phyloP scores from a whole-genome alignment of 2,113 vertebrate genomes.

The Dolichallabes microphthalmus region DNA sequence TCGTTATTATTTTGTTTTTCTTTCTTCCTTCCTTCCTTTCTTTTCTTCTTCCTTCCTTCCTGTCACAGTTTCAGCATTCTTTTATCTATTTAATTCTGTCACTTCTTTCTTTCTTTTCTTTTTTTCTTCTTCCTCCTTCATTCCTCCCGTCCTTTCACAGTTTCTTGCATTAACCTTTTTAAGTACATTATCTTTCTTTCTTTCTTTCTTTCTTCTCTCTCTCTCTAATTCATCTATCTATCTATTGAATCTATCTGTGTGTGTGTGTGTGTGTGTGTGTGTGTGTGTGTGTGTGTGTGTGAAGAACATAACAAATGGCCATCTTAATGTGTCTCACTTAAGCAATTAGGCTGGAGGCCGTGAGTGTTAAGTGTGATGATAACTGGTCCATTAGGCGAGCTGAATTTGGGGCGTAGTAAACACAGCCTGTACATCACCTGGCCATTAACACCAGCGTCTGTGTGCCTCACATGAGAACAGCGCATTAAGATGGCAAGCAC shows the following conservation, averaged over 20 bases:
- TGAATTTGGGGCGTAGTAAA: constrained; percentile 31
- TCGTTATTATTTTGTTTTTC: neutral
- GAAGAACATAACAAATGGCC: constrained; percentile 28
- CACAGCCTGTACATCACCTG: constrained; percentile 19
- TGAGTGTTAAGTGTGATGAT: constrained; percentile 27
- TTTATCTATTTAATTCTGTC: neutral
- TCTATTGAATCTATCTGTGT: neutral
- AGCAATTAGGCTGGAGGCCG: constrained; percentile 12
- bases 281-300: constrained; percentile 10
- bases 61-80: neutral
- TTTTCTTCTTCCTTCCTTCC: neutral
- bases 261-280: neutral
- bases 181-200: neutral
- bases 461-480: neutral
- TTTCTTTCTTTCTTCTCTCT: neutral
- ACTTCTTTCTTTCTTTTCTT: neutral
- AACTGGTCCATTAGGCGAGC: constrained; percentile 37
- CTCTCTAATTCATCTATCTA: neutral
- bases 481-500: neutral
- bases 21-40: neutral
- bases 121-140: neutral
- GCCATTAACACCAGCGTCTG: constrained; percentile 9
- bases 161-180: neutral
- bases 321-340: constrained; percentile 37
- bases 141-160: neutral